Base-by-base conservation (phyloP, 2,888 invertebrate species). In the Acronicta aceris region DNA sequence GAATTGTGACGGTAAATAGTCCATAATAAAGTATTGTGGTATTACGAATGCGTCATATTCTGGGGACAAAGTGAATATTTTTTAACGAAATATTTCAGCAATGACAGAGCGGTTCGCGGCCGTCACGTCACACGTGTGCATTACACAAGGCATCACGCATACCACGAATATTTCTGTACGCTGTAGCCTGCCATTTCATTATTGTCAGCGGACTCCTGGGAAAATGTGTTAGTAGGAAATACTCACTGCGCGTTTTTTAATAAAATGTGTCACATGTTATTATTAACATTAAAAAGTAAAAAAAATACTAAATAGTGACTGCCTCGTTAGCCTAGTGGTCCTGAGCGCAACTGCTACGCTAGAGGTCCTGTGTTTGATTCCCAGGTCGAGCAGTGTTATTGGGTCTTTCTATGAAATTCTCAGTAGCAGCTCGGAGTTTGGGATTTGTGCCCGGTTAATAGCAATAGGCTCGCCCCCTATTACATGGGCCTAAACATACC, bases 151-250 rank as follows among this genome's bases (percentile, higher is more conserved):
- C 52, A 52, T 59, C 62, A 51, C 77, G 68, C 73, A 62, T 71
- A 65, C 68, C 74, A 52, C 62, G 65, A 73, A 81, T 83, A 71
- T 74, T 77, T 79, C 71, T 70, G 65, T 74, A 63, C 74, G 73
- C 57, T 70, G n/a, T n/a, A 76, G 61, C 63, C 70, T 67, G 68
- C 75, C 77, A 81, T 82, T 81, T 74, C 55, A 79, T 81, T 81
- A 80, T 71, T 72, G 63, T 72, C 57, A 56, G 57, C 61, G 48
- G 50, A 70, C 74, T 69, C 71, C 25, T 51, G 58, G 81, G 71
- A 72, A 79, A 72, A 74, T 63, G 47, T 67, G 58, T 70, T 53
- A 67, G 52, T 59, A 56, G 49, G 66, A 13, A 60, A 65, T 58
- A 77, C 62, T 59, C 16, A 17, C 51, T 16, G 21, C 57, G n/a